Base-by-base conservation (phyloP, 2,113 vertebrate species). In the Bubalus kerabau region DNA sequence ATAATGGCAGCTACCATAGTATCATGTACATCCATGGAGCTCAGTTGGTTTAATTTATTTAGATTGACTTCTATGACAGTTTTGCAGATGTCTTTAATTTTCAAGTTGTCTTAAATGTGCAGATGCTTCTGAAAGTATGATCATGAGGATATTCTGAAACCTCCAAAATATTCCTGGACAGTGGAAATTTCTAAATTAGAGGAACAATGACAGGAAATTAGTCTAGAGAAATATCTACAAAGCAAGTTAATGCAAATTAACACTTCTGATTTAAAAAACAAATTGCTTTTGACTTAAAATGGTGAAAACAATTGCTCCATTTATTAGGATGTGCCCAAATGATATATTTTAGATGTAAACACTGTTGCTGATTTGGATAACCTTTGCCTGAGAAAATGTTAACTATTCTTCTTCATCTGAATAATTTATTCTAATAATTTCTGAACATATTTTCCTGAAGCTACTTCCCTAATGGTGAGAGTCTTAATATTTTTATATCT, bases 101-200 rank as follows among this genome's bases (percentile, higher is more conserved):
- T 85, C 82, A 88, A 40, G 50, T 91, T 95, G 59, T 92, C 50
- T 81, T 84, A 74, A 86, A 86, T 86, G 64, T 67, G 57, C 30
- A 59, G 23, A 57, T 84, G 17, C 89, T 98, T 97, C 85, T 89
- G 16, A 59, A 87, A 90, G 21, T 91, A 26, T 97, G 92, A 96
- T 43, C 32, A 19, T 64, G 46, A 96, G n/a, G 26, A 26, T 94
- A 64, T 89, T 91, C 82, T 87, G n/a, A 93, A 97, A 93, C 28
- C 62, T 87, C 87, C 83, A 57, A 82, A 84, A 87, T 86, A 13
- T 40, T 90, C 46, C 81, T 84, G 32, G 16, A 16, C n/a, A 67
- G 32, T 85, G 56, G 46, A 56, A 60, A 60, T 6, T 54, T 97
- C 87, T 83, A 78, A 54, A 10, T 52, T 64, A 88, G 43, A 76